Base-by-base conservation (phyloP, 1,140 invertebrate species). In the Microplitis demolitor region DNA sequence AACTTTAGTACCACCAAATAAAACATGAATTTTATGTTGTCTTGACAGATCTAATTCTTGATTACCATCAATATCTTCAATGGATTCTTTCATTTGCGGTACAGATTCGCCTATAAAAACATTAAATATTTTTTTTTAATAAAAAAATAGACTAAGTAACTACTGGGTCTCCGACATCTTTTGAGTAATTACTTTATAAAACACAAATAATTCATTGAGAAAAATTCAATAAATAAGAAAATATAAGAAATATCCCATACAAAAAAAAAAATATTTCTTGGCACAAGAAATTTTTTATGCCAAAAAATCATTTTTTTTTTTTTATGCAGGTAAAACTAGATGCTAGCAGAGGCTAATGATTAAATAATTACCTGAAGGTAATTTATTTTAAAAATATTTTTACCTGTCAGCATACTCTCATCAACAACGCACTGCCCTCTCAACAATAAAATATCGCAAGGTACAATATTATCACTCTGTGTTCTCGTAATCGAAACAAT, bases 71-170 rank as follows among this genome's bases (percentile, higher is more conserved):
- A 93, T 82, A 76, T 92, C 92, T 83, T 98, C 96, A 53, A 99
- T 88, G 6, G 97, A 92, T 89, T 99, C 98, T 88, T 99, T 99
- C 97, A 99, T 99, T 88, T 99, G 98, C 5, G 98, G 98, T n/a
- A 99, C 97, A 75, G 97, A 98, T 88, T 98, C 96, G 63, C 93
- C 91, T 90, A 72, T 24, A 83, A 83, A 64, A 45, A 45, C 0
- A 24, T 24, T 24, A 24, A 24, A 24, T 24, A 24, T 24, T 0
- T 1, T 24, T 2, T 24, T 2, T 24, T 24, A 24, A 0, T 24
- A 24, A 24, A 24, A 24, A 24, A 24, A 24, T 24, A 24, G 24
- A 24, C 24, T 24, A 2, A 24, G 24, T 24, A 24, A 24, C 2
- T 24, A 24, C 24, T 24, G 24, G 2, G 24, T 24, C 24, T 24